These are phyloP conservation scores for Poicephalus meyeri DNA, from an alignment of 2,113 vertebrate genomes.

Conservation along the genomic window DNA sequence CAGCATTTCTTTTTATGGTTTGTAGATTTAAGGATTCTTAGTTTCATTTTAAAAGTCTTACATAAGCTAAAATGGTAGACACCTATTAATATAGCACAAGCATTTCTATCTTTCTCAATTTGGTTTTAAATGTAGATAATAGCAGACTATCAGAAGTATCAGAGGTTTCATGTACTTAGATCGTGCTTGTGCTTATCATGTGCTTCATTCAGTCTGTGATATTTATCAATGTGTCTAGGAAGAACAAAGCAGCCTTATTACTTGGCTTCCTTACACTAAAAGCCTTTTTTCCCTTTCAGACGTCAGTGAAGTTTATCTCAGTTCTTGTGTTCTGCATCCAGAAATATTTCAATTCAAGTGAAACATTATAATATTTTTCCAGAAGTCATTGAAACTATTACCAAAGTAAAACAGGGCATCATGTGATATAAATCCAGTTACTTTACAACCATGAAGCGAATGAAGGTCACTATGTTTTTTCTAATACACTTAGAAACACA, in stretches of 20 bases:
- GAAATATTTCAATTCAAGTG: slow-evolving; percentile 61
- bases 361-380: slow-evolving; percentile 49
- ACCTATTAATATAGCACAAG: background rate
- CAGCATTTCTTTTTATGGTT: background rate
- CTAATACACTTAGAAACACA: slow-evolving; percentile 21
- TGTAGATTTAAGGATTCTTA: background rate
- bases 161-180: slow-evolving; percentile 24
- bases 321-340: slow-evolving; percentile 52
- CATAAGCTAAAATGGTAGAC: background rate
- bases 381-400: slow-evolving; percentile 56
- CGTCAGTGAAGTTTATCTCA: slow-evolving; percentile 44
- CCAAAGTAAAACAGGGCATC: slow-evolving; percentile 16
- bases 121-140: background rate
- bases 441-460: slow-evolving; percentile 10
- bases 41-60: background rate
- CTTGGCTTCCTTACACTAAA: slow-evolving; percentile 47
- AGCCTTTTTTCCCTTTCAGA: slow-evolving; percentile 35
- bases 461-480: slow-evolving; percentile 35
- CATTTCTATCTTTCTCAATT: background rate
- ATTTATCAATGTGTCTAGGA: slow-evolving; percentile 58
- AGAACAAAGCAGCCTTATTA: slow-evolving; percentile 65
- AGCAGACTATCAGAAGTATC: slow-evolving; percentile 8
- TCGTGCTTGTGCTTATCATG: slow-evolving; percentile 32
- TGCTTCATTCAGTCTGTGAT: slow-evolving; percentile 26
- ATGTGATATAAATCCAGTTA: slow-evolving; percentile 50